Base-by-base conservation (phyloP, 2,113 vertebrate species). In the Marcusenius ussheri region DNA sequence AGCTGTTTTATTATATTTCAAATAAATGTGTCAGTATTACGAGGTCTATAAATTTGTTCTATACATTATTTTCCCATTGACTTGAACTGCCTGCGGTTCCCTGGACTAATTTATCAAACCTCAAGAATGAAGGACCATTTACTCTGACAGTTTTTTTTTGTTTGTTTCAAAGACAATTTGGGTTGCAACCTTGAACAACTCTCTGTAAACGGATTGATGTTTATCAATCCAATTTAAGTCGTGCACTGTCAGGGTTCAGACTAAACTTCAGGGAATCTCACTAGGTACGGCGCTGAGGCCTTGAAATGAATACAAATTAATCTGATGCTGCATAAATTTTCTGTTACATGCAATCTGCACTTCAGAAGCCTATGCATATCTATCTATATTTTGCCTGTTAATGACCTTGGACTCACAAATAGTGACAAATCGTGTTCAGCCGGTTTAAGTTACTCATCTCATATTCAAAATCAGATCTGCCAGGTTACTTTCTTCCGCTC, bases 91-190 rank as follows among this genome's bases (percentile, higher is more conserved):
- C n/a, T 86, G 45, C 47, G 8, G 45, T 47, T 49, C 45, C 24
- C 10, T 50, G 5, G 10, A 46, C 35, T 42, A 80, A 86, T 47
- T 47, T 27, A 31, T 49, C 24, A 80, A 80, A 42, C 15, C 11
- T 42, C 74, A 80, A 19, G 35, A 80, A 39, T 80, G 35, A 85
- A 49, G 42, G 19, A 10, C 83, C 21, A 24, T 85, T 39, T 49
- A 49, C 80, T 45, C 39, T 46, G 39, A 45, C 35, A 83, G 35
- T 83, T 45, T 45, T 56, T 24, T 19, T 83, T 83, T 56, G 17
- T 39, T 85, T 85, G 83, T 80, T 85, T 85, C 21, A 11, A 24
- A 85, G 39, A 85, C 83, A 49, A 85, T 85, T 80, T 80, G 83
- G 46, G 24, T n/a, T 47, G 39, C 21, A 49, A 85, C 83, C 39